Percentiles rank a stretch among this genome's conserved stretches.
Conservation (phyloP, 1,140 invertebrate species). For the Epicauta chinensis region DNA sequence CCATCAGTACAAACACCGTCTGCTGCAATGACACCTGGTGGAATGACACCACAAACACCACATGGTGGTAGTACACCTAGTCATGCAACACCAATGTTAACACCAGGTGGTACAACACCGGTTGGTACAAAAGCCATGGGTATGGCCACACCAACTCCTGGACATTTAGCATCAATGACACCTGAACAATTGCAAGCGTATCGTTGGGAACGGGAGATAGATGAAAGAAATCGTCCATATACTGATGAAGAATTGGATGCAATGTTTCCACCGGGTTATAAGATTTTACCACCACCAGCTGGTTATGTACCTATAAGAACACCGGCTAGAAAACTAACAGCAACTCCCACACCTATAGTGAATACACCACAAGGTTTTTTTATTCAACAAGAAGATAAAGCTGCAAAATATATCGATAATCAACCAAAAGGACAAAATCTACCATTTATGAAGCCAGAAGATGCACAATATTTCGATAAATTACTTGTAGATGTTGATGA, state of each 20-base stretch:
- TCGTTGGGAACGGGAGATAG: conserved; percentile 98
- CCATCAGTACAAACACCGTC: conserved; percentile 66
- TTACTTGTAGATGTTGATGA: conserved; percentile 97
- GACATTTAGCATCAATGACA: conserved; percentile 95
- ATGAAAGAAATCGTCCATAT: conserved; percentile 92
- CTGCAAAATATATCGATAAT: conserved; percentile 86
- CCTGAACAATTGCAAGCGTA: conserved; percentile 98
- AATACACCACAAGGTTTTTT: conserved; percentile 84
- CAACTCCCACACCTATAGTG: conserved; percentile 95
- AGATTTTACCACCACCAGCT: conserved; percentile 91
- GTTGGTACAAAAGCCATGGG: conserved; percentile 96
- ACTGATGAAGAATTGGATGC: conserved; percentile 96
- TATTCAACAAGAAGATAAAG: conserved; percentile 84
- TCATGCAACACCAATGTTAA: conserved; percentile 59
- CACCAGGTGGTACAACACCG: conserved; percentile 79
- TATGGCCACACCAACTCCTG: conserved; percentile 94
- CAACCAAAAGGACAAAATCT: conserved; percentile 92
- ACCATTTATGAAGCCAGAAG: conserved; percentile 98
- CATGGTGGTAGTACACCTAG: conserved; percentile 61
- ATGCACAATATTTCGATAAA: conserved; percentile 99
- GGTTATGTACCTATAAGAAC: conserved; percentile 96
- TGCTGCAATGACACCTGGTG: conserved; percentile 59
- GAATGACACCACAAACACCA: conserved; percentile 67
- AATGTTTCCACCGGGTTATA: conserved; percentile 97
- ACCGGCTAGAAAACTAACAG: conserved; percentile 92